A percentile compares a stretch with the other conserved stretches of the same genome.
Conservation (phyloP, 1,140 invertebrate species). For the Bombus difficillimus region DNA sequence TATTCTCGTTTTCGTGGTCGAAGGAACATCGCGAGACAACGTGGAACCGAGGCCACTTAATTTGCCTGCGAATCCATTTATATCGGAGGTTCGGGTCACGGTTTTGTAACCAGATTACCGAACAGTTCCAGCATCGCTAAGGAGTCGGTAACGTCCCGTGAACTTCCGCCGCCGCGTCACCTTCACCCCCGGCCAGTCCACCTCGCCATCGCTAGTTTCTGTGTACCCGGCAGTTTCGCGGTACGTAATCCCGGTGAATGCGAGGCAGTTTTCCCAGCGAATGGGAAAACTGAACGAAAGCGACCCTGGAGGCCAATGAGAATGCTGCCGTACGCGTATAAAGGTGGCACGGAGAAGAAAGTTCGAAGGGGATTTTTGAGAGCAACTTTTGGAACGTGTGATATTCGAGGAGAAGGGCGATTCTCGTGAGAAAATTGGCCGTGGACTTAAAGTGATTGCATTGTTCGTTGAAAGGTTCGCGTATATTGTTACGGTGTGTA, state of each 20-base stretch:
- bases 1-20: too few relatives aligned
- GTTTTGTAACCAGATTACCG: constrained; percentile 33
- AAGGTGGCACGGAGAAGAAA: neutral
- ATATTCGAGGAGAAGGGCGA: neutral
- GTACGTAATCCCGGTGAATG: constrained; percentile 30
- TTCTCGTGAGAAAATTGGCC: neutral
- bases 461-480: too few relatives aligned
- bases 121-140: neutral
- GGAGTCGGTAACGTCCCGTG: neutral
- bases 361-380: neutral
- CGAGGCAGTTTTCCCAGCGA: neutral
- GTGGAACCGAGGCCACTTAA: constrained; percentile 21
- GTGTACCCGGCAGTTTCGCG: constrained; percentile 25
- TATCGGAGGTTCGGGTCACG: constrained; percentile 11
- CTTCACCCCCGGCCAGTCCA: neutral
- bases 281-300: constrained; percentile 13
- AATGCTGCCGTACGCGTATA: neutral
- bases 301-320: neutral
- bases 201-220: neutral
- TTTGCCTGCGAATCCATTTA: constrained; percentile 31
- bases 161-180: neutral
- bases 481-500: too few relatives aligned
- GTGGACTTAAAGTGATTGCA: too few relatives aligned
- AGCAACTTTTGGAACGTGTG: neutral
- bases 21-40: constrained; percentile 19